Conservation (phyloP, 35 echinoderm and acorn worm species). For the Eucidaris tribuloides region DNA sequence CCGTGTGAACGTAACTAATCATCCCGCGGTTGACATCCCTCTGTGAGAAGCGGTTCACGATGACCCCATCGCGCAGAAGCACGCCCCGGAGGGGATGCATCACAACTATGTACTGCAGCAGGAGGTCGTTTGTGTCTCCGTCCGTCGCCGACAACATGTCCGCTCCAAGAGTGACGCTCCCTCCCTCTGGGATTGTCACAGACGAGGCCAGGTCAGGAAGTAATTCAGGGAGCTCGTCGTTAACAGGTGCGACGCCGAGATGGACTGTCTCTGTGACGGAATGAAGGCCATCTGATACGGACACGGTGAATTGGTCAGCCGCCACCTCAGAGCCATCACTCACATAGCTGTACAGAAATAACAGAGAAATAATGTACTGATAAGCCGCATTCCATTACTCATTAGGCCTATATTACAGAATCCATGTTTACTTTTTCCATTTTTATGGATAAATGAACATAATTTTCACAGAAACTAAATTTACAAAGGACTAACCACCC, state of each 20-base stretch:
- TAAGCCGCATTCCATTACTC: no score
- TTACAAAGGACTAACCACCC: no score
- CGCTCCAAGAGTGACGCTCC: slow-evolving; percentile 49
- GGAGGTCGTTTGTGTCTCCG: slow-evolving; percentile 87
- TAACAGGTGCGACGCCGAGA: slow-evolving; percentile 60
- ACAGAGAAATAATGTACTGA: background rate
- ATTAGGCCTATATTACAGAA: no score
- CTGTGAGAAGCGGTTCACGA: slow-evolving; percentile 73
- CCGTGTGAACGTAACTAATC: slow-evolving; percentile 80
- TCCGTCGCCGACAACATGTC: slow-evolving; percentile 79
- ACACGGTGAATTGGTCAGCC: slow-evolving; percentile 64
- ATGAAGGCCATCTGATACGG: slow-evolving; percentile 75
- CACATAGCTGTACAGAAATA: slow-evolving; percentile 57
- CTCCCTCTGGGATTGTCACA: slow-evolving; percentile 70
- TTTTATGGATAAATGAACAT: no score
- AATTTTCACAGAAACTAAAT: no score
- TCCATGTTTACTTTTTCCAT: no score
- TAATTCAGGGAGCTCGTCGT: slow-evolving; percentile 72
- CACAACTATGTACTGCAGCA: slow-evolving; percentile 86
- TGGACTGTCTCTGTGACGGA: slow-evolving; percentile 39
- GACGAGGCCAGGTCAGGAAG: slow-evolving; percentile 37
- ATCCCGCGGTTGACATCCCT: slow-evolving; percentile 65
- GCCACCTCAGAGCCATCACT: slow-evolving; percentile 76
- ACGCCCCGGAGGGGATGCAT: slow-evolving; percentile 75
- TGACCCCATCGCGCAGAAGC: slow-evolving; percentile 58